Conservation (phyloP, 2,113 vertebrate species). For the Psammodynastes pulverulentus region DNA sequence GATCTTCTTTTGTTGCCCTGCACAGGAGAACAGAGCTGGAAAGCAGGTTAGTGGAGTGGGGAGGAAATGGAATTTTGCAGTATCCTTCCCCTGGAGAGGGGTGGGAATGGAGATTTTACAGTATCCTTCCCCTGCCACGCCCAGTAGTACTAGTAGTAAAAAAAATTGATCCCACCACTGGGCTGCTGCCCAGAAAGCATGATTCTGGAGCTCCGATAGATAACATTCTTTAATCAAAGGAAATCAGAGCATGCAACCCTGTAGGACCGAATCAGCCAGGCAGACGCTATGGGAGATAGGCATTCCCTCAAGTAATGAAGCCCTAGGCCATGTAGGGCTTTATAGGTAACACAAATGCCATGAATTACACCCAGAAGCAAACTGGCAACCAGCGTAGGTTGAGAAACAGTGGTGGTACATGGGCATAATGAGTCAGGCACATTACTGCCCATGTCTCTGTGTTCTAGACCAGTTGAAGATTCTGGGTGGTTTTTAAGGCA, state of each 20-base stretch:
- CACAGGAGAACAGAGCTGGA: no score
- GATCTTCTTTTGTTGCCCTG: no score
- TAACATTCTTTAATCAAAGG: background rate
- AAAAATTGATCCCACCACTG: no score
- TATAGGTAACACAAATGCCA: background rate
- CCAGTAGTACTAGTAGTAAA: no score
- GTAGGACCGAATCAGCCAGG: background rate
- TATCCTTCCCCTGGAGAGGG: no score
- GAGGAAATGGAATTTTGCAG: no score
- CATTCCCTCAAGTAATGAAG: background rate
- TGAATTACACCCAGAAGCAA: background rate
- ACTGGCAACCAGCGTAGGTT: background rate
- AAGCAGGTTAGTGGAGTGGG: no score
- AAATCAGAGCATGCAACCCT: background rate
- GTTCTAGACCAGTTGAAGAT: background rate
- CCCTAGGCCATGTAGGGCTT: background rate
- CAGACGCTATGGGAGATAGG: background rate
- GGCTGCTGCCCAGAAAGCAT: background rate
- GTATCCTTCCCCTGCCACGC: no score
- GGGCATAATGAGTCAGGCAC: background rate
- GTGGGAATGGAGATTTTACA: no score
- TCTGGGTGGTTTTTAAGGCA: background rate
- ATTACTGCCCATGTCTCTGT: background rate
- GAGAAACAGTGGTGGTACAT: background rate
- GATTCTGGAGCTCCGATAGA: background rate